Evolutionary conservation across 2,888 invertebrate genomes (phyloP), one percentile per base, ranked within the genome.

Genomic region (Chesias legatella): DNA sequence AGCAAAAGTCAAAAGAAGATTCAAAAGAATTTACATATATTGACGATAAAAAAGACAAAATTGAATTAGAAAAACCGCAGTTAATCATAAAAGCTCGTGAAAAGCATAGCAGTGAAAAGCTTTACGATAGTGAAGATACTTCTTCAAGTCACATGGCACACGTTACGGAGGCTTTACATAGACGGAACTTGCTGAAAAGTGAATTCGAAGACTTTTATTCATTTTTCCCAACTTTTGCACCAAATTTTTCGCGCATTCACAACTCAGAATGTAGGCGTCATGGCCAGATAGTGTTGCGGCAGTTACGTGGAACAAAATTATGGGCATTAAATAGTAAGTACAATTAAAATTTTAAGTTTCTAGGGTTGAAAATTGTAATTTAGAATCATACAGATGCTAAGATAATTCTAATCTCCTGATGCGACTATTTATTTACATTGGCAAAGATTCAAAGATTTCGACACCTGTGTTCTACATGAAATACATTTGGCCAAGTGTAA

Each of bases 271-370:
- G 93, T 79, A 90, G 91, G 54, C 90, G 91, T 64, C 93, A 93
- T 53, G 90, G 93, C 41, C 91, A 91, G 72, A 91, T 93, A 60
- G 90, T 93, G 56, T 79, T 92, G 53, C 85, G 92, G 49, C 93
- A 93, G 73, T 73, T 93, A 61, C 90, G 92, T 20, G 92, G 92
- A 37, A 89, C 91, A 47, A 92, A 92, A 74, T 64, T 93, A 53
- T 93, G 93, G 93, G 92, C 93, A 41, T 73, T 93, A 56, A 92
- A 92, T 77, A 93, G 93, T 93, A 84, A 90, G 91, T 89, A 57
- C 46, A 34, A 43, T 52, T 49, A 39, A 33, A 40, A 34, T 43
- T 39, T 17, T 17, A 17, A 5, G 13, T 2, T 17, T 17, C 13
- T n/a, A 17, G 13, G 2, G 5, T 17, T 5, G 13, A 17, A 17